Base-by-base conservation (phyloP, 2,888 invertebrate genomes). In the Drosophila pegasa region DNA sequence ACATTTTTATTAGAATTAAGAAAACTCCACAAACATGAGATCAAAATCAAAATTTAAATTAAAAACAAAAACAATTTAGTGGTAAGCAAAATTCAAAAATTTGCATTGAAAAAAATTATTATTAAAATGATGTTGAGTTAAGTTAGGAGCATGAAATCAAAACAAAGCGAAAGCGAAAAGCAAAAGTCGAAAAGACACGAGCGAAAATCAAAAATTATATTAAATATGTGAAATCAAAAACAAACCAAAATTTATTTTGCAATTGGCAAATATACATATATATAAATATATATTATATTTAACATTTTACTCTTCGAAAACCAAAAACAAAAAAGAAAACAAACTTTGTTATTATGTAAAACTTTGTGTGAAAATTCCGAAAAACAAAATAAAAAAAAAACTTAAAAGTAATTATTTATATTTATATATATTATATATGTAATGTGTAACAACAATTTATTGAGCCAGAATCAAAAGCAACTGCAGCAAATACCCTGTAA, bases 1-100 rank as follows among this genome's bases (percentile, higher is more conserved):
- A 25, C 25, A 27, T 16, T 82, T 83, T 89, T 89, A 81, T 75
- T 89, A 90, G 85, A 54, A 27, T 14, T 87, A 87, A 79, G 78
- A 37, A 65, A 70, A 67, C 37, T 31, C 33, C 38, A 20, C 47
- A 65, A 35, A 71, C 54, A 61, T 45, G 69, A 72, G 66, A 70
- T 67, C 47, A 68, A 71, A 71, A 57, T 60, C 65, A 63, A 77
- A 69, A 63, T 59, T 81, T 72, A 72, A 71, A 74, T 8, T n/a
- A 31, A 20, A 16, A 31, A 33, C 16, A 3, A 18, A 20, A 33
- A n/a, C 18, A 14, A 33, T 72, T 82, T 82, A 85, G 82, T 71
- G 60, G 25, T 87, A 87, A 75, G 58, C 48, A 31, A 78, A 57
- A 71, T 54, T 75, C 37, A 72, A 73, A 69, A 78, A 50, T 75